Conservation (phyloP, 2,797 vertebrate genomes). For the Amazona ochrocephala region DNA sequence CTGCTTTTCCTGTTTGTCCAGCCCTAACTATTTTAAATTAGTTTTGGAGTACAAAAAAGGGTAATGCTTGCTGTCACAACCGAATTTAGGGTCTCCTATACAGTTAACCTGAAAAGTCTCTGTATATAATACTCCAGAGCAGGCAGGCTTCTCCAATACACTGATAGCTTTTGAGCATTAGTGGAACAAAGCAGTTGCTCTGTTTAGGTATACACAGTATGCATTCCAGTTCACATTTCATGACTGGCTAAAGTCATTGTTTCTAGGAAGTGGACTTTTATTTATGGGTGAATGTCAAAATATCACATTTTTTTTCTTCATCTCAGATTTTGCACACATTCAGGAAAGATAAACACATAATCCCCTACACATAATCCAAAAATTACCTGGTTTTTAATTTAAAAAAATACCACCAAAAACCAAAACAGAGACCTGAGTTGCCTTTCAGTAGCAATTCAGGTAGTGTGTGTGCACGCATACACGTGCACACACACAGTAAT, state of each 20-base stretch:
- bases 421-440: background rate
- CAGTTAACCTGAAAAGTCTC: background rate
- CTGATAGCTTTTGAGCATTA: background rate
- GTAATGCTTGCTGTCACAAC: background rate
- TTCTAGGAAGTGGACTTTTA: background rate
- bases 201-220: background rate
- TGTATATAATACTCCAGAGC: background rate
- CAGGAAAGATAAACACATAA: background rate
- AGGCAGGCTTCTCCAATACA: background rate
- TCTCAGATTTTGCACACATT: background rate
- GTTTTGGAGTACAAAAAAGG: background rate
- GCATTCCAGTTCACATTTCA: background rate
- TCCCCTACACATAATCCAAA: background rate
- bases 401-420: background rate
- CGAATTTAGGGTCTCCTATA: background rate
- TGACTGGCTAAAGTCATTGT: background rate
- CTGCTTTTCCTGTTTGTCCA: background rate
- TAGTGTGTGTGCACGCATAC: accelerated
- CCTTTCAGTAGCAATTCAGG: background rate
- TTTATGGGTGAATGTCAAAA: background rate
- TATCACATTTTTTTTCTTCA: background rate
- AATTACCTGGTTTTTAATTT: background rate
- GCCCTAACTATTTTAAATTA: background rate
- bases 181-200: background rate
- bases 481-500: too few relatives aligned